Percentiles rank a stretch among this genome's conserved stretches.
Evolutionary conservation across 2,113 vertebrate species (phyloP).

Genomic region (Pedionomus torquatus): DNA sequence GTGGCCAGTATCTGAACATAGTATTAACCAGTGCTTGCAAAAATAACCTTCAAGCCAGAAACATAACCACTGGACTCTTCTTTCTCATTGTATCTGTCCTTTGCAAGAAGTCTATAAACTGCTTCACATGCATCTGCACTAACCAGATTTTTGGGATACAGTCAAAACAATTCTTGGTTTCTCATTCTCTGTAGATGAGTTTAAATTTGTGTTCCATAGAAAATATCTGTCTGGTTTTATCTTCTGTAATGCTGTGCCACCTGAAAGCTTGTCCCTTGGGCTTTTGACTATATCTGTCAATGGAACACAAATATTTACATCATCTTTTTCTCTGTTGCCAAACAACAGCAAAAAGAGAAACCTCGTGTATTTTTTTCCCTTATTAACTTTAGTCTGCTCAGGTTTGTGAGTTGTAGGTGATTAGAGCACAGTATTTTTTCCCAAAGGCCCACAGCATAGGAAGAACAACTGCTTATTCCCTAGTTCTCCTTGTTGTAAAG

Average conservation of each 20-base stretch:
- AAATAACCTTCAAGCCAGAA: not conserved
- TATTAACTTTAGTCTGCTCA: not conserved
- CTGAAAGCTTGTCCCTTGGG: not conserved
- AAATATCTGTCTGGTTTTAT: not conserved
- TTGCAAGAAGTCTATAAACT: not conserved
- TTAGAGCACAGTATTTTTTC: not conserved
- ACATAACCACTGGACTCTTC: not conserved
- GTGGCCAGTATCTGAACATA: not conserved
- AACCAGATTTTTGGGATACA: not conserved
- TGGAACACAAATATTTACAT: not conserved
- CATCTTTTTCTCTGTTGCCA: not conserved
- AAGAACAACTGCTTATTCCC: not conserved
- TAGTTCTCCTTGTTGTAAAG: not conserved
- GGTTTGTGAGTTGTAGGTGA: not conserved
- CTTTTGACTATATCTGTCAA: not conserved
- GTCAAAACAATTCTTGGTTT: not conserved
- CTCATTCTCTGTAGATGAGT: not conserved
- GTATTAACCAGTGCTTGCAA: not conserved
- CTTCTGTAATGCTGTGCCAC: not conserved
- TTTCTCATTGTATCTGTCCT: not conserved
- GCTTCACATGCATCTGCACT: not conserved
- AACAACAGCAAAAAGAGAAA: not conserved
- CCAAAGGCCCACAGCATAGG: not conserved
- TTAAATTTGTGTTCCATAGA: not conserved
- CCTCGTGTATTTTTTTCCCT: not conserved